Base-by-base conservation (phyloP, 2,888 invertebrate genomes). In the Calliphora vomitoria region DNA sequence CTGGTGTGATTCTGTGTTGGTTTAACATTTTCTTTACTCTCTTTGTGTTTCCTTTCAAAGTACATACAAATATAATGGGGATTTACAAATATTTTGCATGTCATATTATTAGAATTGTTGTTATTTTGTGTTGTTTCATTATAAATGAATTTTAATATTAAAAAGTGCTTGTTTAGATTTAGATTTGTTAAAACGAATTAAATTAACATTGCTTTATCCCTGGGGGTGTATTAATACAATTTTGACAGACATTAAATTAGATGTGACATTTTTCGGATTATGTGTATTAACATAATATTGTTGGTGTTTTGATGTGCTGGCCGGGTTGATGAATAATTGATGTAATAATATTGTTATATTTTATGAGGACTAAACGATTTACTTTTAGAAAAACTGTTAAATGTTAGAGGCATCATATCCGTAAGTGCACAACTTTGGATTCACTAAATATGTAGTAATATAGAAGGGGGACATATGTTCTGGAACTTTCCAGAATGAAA, bases 161-260 rank as follows among this genome's bases (percentile, higher is more conserved):
- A 64, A 80, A 80, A 18, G 53, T 20, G 38, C 18, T n/a, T 53
- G 44, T 44, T 78, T 11, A 41, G 25, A 25, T 38, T 18, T 0
- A 25, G 41, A 20, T 68, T 55, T 44, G 55, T 66, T 35, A 38
- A 64, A 31, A 68, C 20, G 4, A 38, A 64, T 55, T 31, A 44
- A 64, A 81, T 72, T 72, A 64, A 55, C 18, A 64, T 55, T 44
- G 31, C 13, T 72, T 31, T 10, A 15, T 74, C 8, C 11, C 72
- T 18, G 15, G 25, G 55, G 72, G n/a, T 18, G 4, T 31, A 31
- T 58, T 18, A 60, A 60, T 69, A 58, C 13, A 69, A 47, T 35
- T 69, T 60, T 60, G 4, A 3, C 3, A 69, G 38, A 20, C 53
- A 35, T 69, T 47, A 79, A 69, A 79, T 69, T 79, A 47, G 20